Base-by-base conservation (phyloP, 2,888 invertebrate genomes). In the Mythimna pallens region DNA sequence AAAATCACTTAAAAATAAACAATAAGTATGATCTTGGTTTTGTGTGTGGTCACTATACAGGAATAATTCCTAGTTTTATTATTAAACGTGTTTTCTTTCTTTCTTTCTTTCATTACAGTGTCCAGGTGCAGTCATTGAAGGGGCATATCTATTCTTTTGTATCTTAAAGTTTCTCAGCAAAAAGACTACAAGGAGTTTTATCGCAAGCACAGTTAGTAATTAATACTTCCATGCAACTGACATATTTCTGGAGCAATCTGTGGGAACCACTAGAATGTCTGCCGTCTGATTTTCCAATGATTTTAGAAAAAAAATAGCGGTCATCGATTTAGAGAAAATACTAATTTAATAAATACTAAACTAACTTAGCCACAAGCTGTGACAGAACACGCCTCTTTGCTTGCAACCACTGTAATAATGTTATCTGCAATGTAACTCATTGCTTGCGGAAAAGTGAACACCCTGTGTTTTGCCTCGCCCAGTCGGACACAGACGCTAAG, bases 351-450 rank as follows among this genome's bases (percentile, higher is more conserved):
- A 30, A 61, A 55, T 52, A 57, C 14, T 58, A 8, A 36, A 7
- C 1, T 22, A 36, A n/a, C 59, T 34, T 3, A 61, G 14, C 57
- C 17, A 43, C 25, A 2, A 20, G 17, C 43, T 52, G n/a, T 25
- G 25, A 30, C 30, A 43, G 10, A 0, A 0, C 5, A 43, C 50
- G 34, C 59, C 66, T 6, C 7, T 36, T 22, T 7, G 10, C 63
- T n/a, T 7, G 8, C 61, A 77, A 76, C 40, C 54, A 68, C 71
- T 40, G 55, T 76, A 40, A 78, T 70, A 22, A 64, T 70, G 62
- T 70, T 81, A 72, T 72, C 73, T 58, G 66, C 65, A 50, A 63
- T 67, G 50, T 75, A 69, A 70, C 68, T 67, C 3, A 71, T n/a
- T 6, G 25, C 50, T 63, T 25, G 65, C 73, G 67, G 81, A 55